These are phyloP conservation scores for Pachypsylla venusta DNA, from an alignment of 1,140 invertebrate species.

Conservation along the genomic window DNA sequence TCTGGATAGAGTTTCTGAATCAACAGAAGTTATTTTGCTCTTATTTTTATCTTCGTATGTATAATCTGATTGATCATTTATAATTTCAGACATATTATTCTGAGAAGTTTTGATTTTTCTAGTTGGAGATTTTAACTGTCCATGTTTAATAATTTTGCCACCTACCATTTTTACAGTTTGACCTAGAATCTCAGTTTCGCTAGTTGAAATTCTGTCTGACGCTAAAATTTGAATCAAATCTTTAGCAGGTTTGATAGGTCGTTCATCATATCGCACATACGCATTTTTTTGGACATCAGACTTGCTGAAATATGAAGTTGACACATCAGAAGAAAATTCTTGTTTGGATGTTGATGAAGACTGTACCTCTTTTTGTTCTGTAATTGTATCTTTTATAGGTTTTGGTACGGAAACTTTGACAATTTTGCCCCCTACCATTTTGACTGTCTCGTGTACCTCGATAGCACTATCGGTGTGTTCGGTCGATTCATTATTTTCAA, in stretches of 20 bases:
- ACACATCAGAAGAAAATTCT: not conserved
- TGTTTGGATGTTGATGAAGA: not conserved
- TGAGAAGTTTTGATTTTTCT: not conserved
- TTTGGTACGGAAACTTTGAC: slow-evolving; percentile 8
- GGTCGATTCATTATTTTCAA: no score
- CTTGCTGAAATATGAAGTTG: not conserved
- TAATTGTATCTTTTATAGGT: not conserved
- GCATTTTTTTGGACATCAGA: not conserved
- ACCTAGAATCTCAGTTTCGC: not conserved
- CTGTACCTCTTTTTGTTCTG: not conserved
- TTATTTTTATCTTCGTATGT: not conserved
- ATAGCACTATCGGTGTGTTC: no score
- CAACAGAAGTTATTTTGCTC: not conserved
- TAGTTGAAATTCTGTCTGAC: not conserved
- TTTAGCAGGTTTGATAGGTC: slow-evolving; percentile 1
- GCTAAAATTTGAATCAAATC: not conserved
- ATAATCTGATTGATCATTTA: not conserved
- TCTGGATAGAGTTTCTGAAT: not conserved
- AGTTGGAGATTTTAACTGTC: slow-evolving; percentile 7
- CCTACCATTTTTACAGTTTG: slow-evolving; percentile 19
- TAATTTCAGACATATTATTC: not conserved
- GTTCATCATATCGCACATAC: not conserved
- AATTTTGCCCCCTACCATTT: slow-evolving; percentile 18
- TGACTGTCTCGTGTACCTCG: slow-evolving; percentile 16
- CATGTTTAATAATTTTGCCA: slow-evolving; percentile 18